Conservation (phyloP, 2,888 invertebrate species). For the Dione juno region DNA sequence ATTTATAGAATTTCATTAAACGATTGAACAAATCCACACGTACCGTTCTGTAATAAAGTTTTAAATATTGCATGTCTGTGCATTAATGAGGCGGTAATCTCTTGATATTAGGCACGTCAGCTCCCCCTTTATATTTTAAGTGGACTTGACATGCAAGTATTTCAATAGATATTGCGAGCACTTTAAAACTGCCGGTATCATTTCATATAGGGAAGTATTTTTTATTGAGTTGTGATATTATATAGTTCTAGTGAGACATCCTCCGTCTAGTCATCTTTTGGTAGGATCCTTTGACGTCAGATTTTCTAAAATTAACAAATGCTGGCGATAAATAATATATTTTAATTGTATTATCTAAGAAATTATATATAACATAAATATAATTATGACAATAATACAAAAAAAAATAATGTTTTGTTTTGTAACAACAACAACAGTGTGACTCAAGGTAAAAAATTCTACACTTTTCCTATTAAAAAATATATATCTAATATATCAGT, state of each 20-base stretch:
- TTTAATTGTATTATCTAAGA: too few species aligned
- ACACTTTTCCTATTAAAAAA: neutral
- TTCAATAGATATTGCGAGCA: slow-evolving; percentile 35
- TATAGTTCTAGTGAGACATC: too few species aligned
- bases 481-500: neutral
- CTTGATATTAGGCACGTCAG: slow-evolving; percentile 51
- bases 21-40: slow-evolving; percentile 30
- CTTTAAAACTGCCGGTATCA: slow-evolving; percentile 11
- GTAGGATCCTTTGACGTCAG: too few species aligned
- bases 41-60: slow-evolving; percentile 39
- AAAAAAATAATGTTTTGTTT: too few species aligned
- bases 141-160: slow-evolving; percentile 41
- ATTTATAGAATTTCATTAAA: slow-evolving; percentile 13
- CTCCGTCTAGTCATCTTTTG: too few species aligned
- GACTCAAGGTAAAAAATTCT: too few species aligned
- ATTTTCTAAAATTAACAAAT: too few species aligned
- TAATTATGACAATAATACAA: too few species aligned
- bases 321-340: too few species aligned
- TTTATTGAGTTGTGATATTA: neutral
- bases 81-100: slow-evolving; percentile 72
- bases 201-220: neutral
- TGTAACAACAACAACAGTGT: too few species aligned
- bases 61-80: slow-evolving; percentile 58
- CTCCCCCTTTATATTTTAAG: slow-evolving; percentile 24
- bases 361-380: too few species aligned